These are phyloP conservation scores for Boleophthalmus pectinirostris DNA, from an alignment of 2,113 vertebrate species.

Conservation along the genomic window DNA sequence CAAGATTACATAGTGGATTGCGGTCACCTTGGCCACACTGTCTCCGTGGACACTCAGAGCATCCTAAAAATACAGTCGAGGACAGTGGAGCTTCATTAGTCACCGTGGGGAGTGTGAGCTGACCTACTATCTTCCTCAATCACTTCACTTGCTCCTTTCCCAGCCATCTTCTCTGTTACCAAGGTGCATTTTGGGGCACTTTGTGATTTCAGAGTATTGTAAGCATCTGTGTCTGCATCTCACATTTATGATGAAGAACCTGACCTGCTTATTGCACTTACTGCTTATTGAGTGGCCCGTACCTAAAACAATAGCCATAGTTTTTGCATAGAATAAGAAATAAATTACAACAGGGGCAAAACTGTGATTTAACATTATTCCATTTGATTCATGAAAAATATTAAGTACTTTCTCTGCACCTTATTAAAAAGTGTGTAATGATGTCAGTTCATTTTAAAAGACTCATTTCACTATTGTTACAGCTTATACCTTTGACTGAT, in stretches of 20 bases:
- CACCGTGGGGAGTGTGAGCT: conserved; percentile 59
- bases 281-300: background rate
- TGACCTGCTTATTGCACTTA: background rate
- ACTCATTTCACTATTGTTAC: background rate
- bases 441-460: conserved; percentile 28
- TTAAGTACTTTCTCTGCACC: background rate
- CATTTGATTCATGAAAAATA: background rate
- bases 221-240: conserved; percentile 1
- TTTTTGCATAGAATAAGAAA: conserved; percentile 16
- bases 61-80: conserved; percentile 77
- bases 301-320: conserved; percentile 29
- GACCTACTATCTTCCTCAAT: conserved; percentile 53
- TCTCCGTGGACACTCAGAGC: conserved; percentile 65
- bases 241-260: background rate
- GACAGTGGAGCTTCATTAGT: conserved; percentile 66
- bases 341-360: conserved; percentile 23
- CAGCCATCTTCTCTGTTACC: background rate
- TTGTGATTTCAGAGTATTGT: conserved; percentile 1
- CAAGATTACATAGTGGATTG: conserved; percentile 64
- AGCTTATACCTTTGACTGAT: conserved; percentile 2
- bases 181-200: conserved; percentile 13
- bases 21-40: conserved; percentile 71
- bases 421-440: conserved; percentile 4
- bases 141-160: conserved; percentile 11
- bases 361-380: conserved; percentile 35